Base-by-base conservation (phyloP, 2,113 vertebrate species). In the Megaptera novaeangliae region DNA sequence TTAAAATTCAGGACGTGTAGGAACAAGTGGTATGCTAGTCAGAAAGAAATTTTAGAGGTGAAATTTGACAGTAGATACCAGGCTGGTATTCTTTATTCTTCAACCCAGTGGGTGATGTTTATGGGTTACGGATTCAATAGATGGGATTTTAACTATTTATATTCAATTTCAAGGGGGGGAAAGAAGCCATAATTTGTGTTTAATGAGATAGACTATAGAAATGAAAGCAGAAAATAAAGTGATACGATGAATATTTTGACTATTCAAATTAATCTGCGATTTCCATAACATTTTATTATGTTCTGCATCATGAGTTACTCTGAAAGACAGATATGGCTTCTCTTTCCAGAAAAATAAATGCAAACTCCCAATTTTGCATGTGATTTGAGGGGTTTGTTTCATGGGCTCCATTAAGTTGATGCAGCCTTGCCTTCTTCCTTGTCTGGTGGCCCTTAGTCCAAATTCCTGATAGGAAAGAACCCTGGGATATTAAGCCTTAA, bases 151-250 rank as follows among this genome's bases (percentile, higher is more conserved):
- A 91, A 81, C 25, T 96, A 10, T 91, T 77, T 71, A 34, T 86
- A 63, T 87, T 89, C 88, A 44, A 80, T 89, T 93, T 87, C 84
- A 78, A 93, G 49, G 29, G 31, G n/a, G 6, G 1, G 13, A 59
- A 78, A 77, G 46, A 64, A 61, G 74, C 9, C 41, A 63, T 96
- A 61, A n/a, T 69, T 85, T 93, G 6, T 87, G 12, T 90, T 95
- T 93, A 96, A 81, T 96, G 34, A 96, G 68, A 14, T 83, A 85
- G 34, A 77, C 10, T 81, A 29, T 80, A 78, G 61, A 89, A 96
- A 96, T 85, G 69, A 95, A 93, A 85, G 23, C 25, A 83, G 88
- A 94, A 57, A 91, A 59, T 29, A 82, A 66, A 5, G 31, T 77
- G 34, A 85, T 88, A 80, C 6, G 8, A 55, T 9, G 74, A 66